Conservation (phyloP, 2,888 invertebrate genomes). For the Acleris cristana region DNA sequence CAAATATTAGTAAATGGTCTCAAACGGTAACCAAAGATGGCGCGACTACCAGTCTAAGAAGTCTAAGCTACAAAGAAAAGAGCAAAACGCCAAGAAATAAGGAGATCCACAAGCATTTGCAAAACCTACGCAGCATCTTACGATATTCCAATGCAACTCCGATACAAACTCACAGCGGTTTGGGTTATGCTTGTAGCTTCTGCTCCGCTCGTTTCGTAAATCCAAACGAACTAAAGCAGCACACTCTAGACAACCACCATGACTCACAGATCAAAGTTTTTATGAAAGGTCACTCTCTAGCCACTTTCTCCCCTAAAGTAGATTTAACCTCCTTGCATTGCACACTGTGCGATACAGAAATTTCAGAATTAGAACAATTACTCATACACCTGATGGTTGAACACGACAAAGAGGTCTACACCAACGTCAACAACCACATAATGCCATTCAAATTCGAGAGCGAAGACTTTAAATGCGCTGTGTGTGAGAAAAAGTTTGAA, state of each 20-base stretch:
- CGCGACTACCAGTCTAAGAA: neutral
- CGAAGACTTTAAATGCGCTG: slow-evolving; percentile 49
- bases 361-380: slow-evolving; percentile 46
- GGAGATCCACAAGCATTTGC: slow-evolving; percentile 53
- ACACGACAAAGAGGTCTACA: slow-evolving; percentile 50
- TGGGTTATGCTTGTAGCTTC: slow-evolving; percentile 59
- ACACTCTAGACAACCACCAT: slow-evolving; percentile 52
- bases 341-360: slow-evolving; percentile 43
- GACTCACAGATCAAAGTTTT: slow-evolving; percentile 47
- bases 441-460: slow-evolving; percentile 53
- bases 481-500: slow-evolving; percentile 49
- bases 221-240: slow-evolving; percentile 57
- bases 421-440: slow-evolving; percentile 54
- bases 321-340: slow-evolving; percentile 59
- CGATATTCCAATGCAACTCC: slow-evolving; percentile 64
- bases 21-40: slow-evolving; percentile 1
- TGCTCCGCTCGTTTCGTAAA: slow-evolving; percentile 51
- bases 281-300: slow-evolving; percentile 46
- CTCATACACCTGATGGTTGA: slow-evolving; percentile 45
- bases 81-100: slow-evolving; percentile 39
- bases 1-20: neutral
- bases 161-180: slow-evolving; percentile 51
- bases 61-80: neutral
- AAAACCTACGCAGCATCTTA: slow-evolving; percentile 56
- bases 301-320: slow-evolving; percentile 53